A percentile compares a stretch with the other conserved stretches of the same genome.
These are phyloP conservation scores for Nomia melanderi DNA, from an alignment of 1,140 invertebrate species.

Conservation along the genomic window DNA sequence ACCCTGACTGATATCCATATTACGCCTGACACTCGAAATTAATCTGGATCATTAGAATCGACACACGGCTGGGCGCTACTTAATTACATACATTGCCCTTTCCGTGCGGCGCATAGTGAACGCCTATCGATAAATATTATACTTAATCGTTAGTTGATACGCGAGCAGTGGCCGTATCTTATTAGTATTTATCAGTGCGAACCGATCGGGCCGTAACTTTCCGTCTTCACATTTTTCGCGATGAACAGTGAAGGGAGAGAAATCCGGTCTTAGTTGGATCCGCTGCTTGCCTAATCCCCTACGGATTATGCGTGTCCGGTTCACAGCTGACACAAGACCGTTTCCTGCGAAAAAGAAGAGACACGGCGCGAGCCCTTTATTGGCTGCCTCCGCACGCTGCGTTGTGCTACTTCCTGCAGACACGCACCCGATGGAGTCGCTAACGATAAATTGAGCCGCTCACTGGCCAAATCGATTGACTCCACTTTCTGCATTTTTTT, in stretches of 20 bases:
- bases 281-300: conserved; percentile 3
- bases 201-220: neutral
- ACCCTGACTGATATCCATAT: neutral
- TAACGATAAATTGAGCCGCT: neutral
- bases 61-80: neutral
- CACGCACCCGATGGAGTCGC: neutral
- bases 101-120: neutral
- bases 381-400: neutral
- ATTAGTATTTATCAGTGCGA: neutral
- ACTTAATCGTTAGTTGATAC: neutral
- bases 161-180: neutral
- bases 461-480: too few species aligned
- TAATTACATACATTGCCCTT: neutral
- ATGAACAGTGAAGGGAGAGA: conserved; percentile 2
- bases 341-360: conserved; percentile 1
- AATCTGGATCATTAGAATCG: neutral
- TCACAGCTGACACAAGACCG: conserved; percentile 15
- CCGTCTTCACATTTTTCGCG: neutral
- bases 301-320: conserved; percentile 10
- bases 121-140: neutral
- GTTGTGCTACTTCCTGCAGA: conserved; percentile 1
- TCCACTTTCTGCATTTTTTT: too few species aligned
- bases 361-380: neutral
- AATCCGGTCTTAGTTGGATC: too few species aligned
- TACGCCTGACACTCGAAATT: neutral